A percentile compares a stretch with the other conserved stretches of the same genome.
Conservation (phyloP, 2,797 vertebrate species). For the Enoplosus armatus region DNA sequence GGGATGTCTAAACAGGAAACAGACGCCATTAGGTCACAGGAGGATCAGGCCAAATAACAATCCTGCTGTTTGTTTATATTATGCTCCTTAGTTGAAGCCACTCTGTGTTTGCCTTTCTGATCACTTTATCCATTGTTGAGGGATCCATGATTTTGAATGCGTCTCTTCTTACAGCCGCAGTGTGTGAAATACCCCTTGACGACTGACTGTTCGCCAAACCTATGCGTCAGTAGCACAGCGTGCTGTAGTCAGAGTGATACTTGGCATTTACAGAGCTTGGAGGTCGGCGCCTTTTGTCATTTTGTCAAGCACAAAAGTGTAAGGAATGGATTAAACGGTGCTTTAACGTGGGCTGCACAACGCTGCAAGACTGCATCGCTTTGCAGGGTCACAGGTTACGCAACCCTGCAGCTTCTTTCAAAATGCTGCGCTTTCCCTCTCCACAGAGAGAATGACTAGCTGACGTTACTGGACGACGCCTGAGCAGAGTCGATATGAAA, state of each 20-base stretch:
- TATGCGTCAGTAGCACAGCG: too few species aligned
- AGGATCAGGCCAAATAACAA: background rate
- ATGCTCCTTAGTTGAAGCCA: background rate
- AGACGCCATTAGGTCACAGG: conserved; percentile 9
- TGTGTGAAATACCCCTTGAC: background rate
- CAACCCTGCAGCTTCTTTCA: too few species aligned
- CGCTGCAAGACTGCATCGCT: too few species aligned
- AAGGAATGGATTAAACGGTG: too few species aligned
- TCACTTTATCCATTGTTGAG: background rate
- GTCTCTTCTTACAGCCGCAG: background rate
- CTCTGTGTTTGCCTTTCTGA: background rate
- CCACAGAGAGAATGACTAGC: background rate
- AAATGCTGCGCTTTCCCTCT: background rate
- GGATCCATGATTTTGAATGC: background rate
- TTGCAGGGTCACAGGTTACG: too few species aligned
- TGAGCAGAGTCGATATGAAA: background rate
- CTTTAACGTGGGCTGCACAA: too few species aligned
- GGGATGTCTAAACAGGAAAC: conserved; percentile 41
- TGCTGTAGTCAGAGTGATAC: background rate
- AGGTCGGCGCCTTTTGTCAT: too few species aligned
- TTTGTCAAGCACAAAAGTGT: too few species aligned
- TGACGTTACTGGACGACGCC: too few species aligned
- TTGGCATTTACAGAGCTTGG: background rate
- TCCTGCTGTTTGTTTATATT: background rate
- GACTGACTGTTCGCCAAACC: background rate